phyloP scores from a whole-genome alignment of 2,888 invertebrate species.

The Pasiphila rectangulata region DNA sequence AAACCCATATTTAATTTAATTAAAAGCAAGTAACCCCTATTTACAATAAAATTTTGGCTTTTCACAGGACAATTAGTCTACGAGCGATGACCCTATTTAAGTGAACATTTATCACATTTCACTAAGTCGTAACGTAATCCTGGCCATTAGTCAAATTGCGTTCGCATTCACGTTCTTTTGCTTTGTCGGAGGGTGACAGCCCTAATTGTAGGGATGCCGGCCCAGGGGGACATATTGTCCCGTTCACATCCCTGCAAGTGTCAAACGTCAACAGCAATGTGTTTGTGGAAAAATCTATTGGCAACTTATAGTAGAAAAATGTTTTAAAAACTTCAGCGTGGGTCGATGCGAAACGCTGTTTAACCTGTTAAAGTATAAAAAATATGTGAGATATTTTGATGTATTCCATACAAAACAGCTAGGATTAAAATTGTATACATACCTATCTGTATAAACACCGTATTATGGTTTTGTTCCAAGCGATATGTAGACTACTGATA shows the following conservation, averaged over 20 bases:
- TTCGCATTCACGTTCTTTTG: slow-evolving; percentile 55
- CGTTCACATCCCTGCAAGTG: slow-evolving; percentile 50
- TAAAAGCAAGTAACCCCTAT: too few species aligned
- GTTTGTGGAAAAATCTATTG: slow-evolving; percentile 4
- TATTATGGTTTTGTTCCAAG: too few species aligned
- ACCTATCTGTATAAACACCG: too few species aligned
- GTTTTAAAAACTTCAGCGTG: too few species aligned
- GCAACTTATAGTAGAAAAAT: slow-evolving; percentile 4
- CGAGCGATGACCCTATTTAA: slow-evolving; percentile 44
- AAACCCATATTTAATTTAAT: too few species aligned
- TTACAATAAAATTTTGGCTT: slow-evolving; percentile 12
- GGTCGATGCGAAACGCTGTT: too few species aligned
- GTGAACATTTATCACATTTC: slow-evolving; percentile 55
- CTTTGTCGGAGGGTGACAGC: slow-evolving; percentile 71
- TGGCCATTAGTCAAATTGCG: slow-evolving; percentile 65
- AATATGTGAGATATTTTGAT: too few species aligned
- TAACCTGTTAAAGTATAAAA: too few species aligned
- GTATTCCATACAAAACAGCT: too few species aligned
- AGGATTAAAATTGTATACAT: too few species aligned
- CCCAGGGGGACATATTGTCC: slow-evolving; percentile 55
- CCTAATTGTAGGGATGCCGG: slow-evolving; percentile 61
- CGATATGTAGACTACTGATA: too few species aligned
- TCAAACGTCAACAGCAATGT: slow-evolving; percentile 50
- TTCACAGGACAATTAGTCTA: slow-evolving; percentile 23
- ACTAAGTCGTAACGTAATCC: slow-evolving; percentile 70